phyloP scores from a whole-genome alignment of 2,113 vertebrate species.

The Poicephalus meyeri region DNA sequence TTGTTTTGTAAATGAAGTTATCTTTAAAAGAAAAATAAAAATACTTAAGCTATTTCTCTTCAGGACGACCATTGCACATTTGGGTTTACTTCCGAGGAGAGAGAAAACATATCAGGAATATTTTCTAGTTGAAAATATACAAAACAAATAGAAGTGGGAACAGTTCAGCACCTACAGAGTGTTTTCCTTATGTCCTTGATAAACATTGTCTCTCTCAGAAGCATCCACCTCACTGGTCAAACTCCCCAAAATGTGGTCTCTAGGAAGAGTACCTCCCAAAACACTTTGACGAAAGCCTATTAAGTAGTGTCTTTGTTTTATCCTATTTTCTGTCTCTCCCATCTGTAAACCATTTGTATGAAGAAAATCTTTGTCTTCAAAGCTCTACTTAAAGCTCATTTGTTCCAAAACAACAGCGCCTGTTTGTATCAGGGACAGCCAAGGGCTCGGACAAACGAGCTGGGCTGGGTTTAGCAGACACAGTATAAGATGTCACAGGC shows the following conservation, averaged over 20 bases:
- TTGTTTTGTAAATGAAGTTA: conserved; percentile 49
- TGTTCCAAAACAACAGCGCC: conserved; percentile 12
- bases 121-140: background rate
- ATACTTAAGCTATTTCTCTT: background rate
- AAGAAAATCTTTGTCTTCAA: conserved; percentile 38
- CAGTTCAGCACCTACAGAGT: background rate
- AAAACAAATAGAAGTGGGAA: background rate
- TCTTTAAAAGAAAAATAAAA: conserved; percentile 38
- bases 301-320: background rate
- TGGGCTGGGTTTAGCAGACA: background rate
- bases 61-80: background rate
- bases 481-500: background rate
- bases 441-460: background rate
- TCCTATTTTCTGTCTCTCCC: background rate
- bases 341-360: background rate
- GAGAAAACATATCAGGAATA: background rate
- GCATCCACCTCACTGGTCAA: background rate
- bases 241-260: background rate
- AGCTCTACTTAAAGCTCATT: conserved; percentile 10
- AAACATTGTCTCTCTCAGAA: background rate
- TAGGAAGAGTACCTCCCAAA: background rate
- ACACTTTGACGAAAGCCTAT: background rate
- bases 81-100: conserved; percentile 2
- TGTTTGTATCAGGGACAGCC: background rate
- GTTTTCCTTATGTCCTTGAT: background rate